A percentile compares a stretch with the other conserved stretches of the same genome.
phyloP scores from a whole-genome alignment of 64 coral and sea anemone genomes.

The Dendronephthya gigantea region DNA sequence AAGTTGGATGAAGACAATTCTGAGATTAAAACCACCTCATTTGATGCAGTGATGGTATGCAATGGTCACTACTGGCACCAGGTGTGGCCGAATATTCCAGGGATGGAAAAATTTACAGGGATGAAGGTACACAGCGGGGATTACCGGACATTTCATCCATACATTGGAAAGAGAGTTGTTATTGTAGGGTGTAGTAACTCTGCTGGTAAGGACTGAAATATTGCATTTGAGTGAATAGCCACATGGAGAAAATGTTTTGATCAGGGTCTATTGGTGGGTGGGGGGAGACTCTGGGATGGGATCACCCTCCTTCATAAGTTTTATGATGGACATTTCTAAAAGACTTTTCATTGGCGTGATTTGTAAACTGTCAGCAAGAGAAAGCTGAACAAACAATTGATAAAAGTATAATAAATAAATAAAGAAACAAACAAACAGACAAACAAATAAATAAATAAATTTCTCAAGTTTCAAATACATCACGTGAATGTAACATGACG shows the following conservation, averaged over 20 bases:
- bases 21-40: too few species aligned
- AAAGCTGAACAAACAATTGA: neutral
- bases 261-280: too few species aligned
- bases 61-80: slow-evolving; percentile 43
- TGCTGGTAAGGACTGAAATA: slow-evolving; percentile 44
- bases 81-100: slow-evolving; percentile 37
- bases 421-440: too few species aligned
- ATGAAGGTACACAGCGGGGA: slow-evolving; percentile 55
- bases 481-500: neutral
- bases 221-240: too few species aligned
- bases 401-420: too few species aligned
- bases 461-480: neutral
- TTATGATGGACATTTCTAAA: too few species aligned
- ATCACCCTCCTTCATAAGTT: too few species aligned
- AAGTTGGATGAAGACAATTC: too few species aligned
- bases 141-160: slow-evolving; percentile 63
- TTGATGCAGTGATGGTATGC: slow-evolving; percentile 83
- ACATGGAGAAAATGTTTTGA: too few species aligned
- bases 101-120: slow-evolving; percentile 55
- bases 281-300: too few species aligned
- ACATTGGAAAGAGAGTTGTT: slow-evolving; percentile 59
- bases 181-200: slow-evolving; percentile 63
- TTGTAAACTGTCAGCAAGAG: slow-evolving; percentile 21
- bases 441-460: too few species aligned
- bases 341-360: neutral